Evolutionary conservation across 2,888 invertebrate species (phyloP), one percentile per base, ranked within the genome.

Genomic region (Gymnocheta viridis): DNA sequence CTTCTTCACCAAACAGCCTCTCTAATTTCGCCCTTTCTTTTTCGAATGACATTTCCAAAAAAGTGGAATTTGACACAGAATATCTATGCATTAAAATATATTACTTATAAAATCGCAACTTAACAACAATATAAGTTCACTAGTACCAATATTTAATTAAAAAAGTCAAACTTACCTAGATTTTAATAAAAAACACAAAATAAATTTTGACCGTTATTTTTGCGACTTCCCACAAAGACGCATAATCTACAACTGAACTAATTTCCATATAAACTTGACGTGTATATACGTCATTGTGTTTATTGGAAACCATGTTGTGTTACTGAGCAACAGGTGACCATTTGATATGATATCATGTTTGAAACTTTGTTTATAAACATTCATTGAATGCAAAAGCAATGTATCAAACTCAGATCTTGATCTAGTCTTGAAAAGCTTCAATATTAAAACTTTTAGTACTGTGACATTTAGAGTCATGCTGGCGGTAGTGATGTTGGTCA

Each of bases 1-100:
- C 32, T 47, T 19, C 49, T 67, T 67, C 66, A 49, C 14, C 19
- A 67, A 67, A 67, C 66, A 67, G 35, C 32, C 49, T 49, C 22
- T 67, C 49, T 67, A 67, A 67, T 19, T 29, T 49, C 14, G 19
- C n/a, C 22, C 35, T 67, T 32, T 49, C 19, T 49, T 49, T 67
- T 67, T 64, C 62, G 19, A 19, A 66, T 47, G 17, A 17, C 66
- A 66, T 66, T 17, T 47, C 17, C 5, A 47, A 66, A 66, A 47
- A 47, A 12, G 19, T 66, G 1, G 2, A 66, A 29, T 66, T 29
- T 66, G 6, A 32, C 17, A 2, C 4, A 64, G 10, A 44, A 10
- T 44, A 64, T 27, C n/a, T 41, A 62, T 41, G 24, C 6, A n/a
- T 62, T 19, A 58, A 35, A 44, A 44, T 44, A 62, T 14, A 62